Percentiles rank a stretch among this genome's conserved stretches.
Evolutionary conservation across 2,113 vertebrate species (phyloP).

Genomic region (Sinocyclocheilus maitianheensis): DNA sequence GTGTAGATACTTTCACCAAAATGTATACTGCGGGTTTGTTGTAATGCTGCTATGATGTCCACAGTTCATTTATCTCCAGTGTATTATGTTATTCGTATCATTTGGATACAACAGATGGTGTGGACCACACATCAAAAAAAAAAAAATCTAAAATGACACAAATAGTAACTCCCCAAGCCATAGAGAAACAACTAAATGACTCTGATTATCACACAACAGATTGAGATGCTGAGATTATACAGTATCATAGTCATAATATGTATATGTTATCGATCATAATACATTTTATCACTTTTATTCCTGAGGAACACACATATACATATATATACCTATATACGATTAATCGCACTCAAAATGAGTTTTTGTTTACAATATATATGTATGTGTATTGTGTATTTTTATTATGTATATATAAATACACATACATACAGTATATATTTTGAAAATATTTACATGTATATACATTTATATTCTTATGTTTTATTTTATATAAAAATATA

Average conservation of each 20-base stretch:
- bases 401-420: too few relatives aligned
- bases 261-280: neutral
- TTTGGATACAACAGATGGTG: constrained; percentile 15
- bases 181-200: neutral
- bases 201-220: constrained; percentile 13
- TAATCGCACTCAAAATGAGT: too few relatives aligned
- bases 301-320: neutral
- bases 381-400: too few relatives aligned
- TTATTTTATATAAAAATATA: too few relatives aligned
- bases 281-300: neutral
- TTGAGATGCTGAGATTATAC: neutral
- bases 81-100: neutral
- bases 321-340: too few relatives aligned
- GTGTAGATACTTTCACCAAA: neutral
- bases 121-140: neutral
- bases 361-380: too few relatives aligned
- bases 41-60: constrained; percentile 5
- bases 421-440: too few relatives aligned
- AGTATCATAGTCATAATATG: neutral
- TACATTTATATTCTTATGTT: too few relatives aligned
- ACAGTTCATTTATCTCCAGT: neutral
- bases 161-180: neutral
- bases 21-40: neutral
- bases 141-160: neutral
- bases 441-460: too few relatives aligned